Percentiles rank a stretch among this genome's conserved stretches.
Conservation (phyloP, 1,140 invertebrate species). For the Melitaea cinxia region DNA sequence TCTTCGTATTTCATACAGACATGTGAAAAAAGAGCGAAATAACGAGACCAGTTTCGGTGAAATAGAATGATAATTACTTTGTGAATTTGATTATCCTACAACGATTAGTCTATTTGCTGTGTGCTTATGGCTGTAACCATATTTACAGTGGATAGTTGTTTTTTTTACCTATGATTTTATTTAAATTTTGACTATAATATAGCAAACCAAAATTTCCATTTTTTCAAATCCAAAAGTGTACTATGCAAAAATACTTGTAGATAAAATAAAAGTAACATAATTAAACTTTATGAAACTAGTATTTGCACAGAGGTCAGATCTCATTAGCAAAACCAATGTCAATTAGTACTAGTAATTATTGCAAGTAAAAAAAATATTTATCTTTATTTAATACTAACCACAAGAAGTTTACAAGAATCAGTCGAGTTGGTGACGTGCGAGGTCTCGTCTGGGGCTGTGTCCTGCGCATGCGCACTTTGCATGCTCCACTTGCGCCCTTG, state of each 20-base stretch:
- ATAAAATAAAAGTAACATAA: neutral
- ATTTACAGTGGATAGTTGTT: too few species aligned
- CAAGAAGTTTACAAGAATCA: conserved; percentile 64
- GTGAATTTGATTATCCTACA: neutral
- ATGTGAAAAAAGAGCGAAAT: neutral
- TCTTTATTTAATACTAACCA: neutral
- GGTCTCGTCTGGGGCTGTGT: conserved; percentile 54
- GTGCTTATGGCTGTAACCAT: too few species aligned
- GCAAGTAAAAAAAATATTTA: neutral
- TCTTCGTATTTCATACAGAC: neutral
- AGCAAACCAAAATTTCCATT: too few species aligned
- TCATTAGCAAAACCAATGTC: neutral
- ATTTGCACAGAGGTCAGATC: neutral
- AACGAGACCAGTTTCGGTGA: neutral
- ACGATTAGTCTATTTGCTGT: too few species aligned
- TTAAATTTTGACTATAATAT: too few species aligned
- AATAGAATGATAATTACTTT: neutral
- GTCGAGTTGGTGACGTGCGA: conserved; percentile 57
- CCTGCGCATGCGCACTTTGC: conserved; percentile 58
- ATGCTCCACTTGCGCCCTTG: conserved; percentile 66
- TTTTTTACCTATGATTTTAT: too few species aligned
- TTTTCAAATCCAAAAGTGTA: too few species aligned
- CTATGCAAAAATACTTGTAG: neutral
- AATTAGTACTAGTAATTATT: neutral
- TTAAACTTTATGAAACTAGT: neutral